These are phyloP conservation scores for Paedocypris sp. DNA, from an alignment of 2,113 vertebrate genomes.

Conservation along the genomic window DNA sequence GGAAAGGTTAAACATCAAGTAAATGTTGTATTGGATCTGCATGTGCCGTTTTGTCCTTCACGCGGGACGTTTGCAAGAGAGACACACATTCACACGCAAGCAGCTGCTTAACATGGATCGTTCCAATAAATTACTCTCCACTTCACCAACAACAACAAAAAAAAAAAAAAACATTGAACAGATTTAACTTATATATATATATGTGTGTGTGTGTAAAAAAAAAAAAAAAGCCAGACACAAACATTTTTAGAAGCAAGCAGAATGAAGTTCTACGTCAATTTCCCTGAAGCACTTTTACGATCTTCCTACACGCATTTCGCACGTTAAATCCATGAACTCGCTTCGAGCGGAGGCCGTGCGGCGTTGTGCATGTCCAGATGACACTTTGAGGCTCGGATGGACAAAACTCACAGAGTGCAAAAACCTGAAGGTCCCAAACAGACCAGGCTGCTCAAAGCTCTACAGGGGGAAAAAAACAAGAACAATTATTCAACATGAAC, in stretches of 20 bases:
- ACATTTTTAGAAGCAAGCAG: constrained; percentile 41
- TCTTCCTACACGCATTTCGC: constrained; percentile 20
- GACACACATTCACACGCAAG: constrained; percentile 31
- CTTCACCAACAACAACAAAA: too few species aligned
- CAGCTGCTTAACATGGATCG: constrained; percentile 44
- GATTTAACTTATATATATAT: not conserved
- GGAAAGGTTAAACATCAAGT: not conserved
- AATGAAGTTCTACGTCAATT: constrained; percentile 38
- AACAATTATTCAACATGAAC: not conserved
- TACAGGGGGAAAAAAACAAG: constrained; percentile 37
- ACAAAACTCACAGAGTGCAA: constrained; percentile 64
- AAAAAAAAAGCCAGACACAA: constrained; percentile 16
- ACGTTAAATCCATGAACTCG: constrained; percentile 31
- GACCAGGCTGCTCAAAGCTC: constrained; percentile 61
- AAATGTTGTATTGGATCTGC: not conserved
- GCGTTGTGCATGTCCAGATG: constrained; percentile 14
- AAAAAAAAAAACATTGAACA: constrained; percentile 31
- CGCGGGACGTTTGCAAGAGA: constrained; percentile 37
- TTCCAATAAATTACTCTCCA: constrained; percentile 55
- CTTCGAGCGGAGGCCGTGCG: constrained; percentile 24
- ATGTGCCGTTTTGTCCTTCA: not conserved
- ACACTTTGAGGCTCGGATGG: constrained; percentile 56
- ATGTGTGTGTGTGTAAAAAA: too few species aligned
- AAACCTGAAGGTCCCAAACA: constrained; percentile 46
- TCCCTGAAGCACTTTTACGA: constrained; percentile 59